Evolutionary conservation across 2,888 invertebrate species (phyloP), one percentile per base, ranked within the genome.

Genomic region (Leptinotarsa juncta): DNA sequence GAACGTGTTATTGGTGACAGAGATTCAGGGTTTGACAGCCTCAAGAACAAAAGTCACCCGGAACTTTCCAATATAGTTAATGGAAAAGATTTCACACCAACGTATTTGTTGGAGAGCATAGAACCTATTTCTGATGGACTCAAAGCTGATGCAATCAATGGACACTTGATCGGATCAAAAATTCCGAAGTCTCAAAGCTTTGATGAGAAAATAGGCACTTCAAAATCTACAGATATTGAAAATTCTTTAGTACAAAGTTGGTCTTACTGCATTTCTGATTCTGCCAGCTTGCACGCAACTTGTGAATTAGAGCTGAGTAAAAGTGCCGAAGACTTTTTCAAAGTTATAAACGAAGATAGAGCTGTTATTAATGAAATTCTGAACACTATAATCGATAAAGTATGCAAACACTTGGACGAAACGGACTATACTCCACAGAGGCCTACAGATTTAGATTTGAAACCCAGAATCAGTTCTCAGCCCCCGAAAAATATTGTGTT

Each of bases 281-380:
- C 90, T 85, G 81, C 90, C 85, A 84, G 90, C 76, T 78, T 88
- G 23, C 73, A 82, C n/a, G 77, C 67, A 5, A 72, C 66, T 49
- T 84, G 85, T 73, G 90, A 90, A 76, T 85, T 88, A 50, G 92
- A 92, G 78, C 88, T 91, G 16, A 90, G 92, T 71, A 91, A 91
- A 0, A 89, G 92, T 0, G 93, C 93, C 0, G 93, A 93, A 80
- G 93, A 93, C 75, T 93, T 92, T 81, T 93, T 93, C 79, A 90
- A 89, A 78, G 90, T 83, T 79, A 90, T 89, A 79, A 90, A 84
- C 23, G 84, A 84, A 18, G 89, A 88, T 75, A 86, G 87, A 10
- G 85, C 87, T 20, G 86, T 91, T 12, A 90, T 91, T 10, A 90
- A 91, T 65, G 90, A 90, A 60, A 90, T 92, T 71, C 82, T 93